These are phyloP conservation scores for Ommatoiulus sabulosus DNA, from an alignment of 2,888 invertebrate species.

Conservation along the genomic window DNA sequence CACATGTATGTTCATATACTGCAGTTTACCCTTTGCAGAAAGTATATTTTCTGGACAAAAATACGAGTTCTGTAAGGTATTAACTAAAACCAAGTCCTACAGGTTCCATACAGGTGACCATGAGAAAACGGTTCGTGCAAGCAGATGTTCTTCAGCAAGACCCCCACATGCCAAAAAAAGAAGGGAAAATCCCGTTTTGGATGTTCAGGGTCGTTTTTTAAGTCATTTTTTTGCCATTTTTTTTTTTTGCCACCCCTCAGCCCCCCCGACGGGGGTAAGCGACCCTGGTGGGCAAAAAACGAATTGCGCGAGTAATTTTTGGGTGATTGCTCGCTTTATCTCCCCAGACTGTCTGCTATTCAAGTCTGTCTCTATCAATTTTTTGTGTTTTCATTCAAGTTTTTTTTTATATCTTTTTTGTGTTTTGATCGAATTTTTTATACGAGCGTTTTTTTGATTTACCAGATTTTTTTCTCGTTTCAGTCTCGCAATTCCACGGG, in stretches of 20 bases:
- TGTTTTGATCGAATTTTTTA: conserved; percentile 27
- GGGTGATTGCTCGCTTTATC: conserved; percentile 23
- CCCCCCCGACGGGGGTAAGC: neutral
- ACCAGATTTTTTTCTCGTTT: neutral
- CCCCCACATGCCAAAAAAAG: too few species aligned
- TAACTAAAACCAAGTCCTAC: too few species aligned
- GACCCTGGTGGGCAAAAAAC: neutral
- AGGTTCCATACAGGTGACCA: too few species aligned
- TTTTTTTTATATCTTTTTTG: neutral
- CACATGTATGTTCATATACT: too few species aligned
- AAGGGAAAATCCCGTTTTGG: neutral
- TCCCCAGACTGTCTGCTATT: conserved; percentile 10
- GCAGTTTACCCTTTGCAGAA: too few species aligned
- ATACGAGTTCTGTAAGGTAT: too few species aligned
- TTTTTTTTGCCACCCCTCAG: conserved; percentile 20
- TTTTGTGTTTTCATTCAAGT: neutral
- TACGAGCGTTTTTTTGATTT: conserved; percentile 18
- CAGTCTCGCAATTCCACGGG: neutral
- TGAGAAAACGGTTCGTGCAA: too few species aligned
- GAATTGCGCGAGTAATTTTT: neutral
- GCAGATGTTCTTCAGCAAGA: too few species aligned
- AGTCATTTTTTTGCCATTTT: neutral
- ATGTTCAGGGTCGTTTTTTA: neutral
- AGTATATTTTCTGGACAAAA: too few species aligned
- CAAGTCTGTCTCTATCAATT: neutral